Conservation (phyloP, 2,888 invertebrate species). For the Drosophila mimetica region DNA sequence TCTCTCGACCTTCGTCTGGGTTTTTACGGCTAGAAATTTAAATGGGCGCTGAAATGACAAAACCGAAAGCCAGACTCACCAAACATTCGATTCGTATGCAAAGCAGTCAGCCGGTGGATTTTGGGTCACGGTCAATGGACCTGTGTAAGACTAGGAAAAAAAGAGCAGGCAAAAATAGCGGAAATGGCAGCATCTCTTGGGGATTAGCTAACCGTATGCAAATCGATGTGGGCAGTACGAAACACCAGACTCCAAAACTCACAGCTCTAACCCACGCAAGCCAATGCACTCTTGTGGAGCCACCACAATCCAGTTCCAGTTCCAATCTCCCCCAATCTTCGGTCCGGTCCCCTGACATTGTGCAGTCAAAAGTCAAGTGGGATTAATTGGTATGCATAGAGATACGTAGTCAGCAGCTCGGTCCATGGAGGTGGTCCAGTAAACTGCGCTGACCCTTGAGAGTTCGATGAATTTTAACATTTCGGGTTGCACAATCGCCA, state of each 20-base stretch:
- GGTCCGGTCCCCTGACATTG: conserved; percentile 33
- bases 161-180: conserved; percentile 41
- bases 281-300: conserved; percentile 30
- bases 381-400: conserved; percentile 45
- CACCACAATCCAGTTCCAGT: neutral
- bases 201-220: conserved; percentile 37
- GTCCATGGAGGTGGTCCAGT: conserved; percentile 52
- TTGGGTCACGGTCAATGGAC: conserved; percentile 79
- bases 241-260: neutral
- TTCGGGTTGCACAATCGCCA: conserved; percentile 49
- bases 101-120: conserved; percentile 53
- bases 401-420: neutral
- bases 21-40: conserved; percentile 65
- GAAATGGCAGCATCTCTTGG: conserved; percentile 39
- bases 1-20: conserved; percentile 61
- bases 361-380: conserved; percentile 47
- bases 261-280: conserved; percentile 38
- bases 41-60: conserved; percentile 44
- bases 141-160: conserved; percentile 38
- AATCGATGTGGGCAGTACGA: conserved; percentile 7
- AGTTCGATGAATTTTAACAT: conserved; percentile 72
- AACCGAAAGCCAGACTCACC: conserved; percentile 2
- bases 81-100: conserved; percentile 65
- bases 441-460: conserved; percentile 54
- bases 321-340: neutral